Base-by-base conservation (phyloP, 2,113 vertebrate species). In the Callocephalon fimbriatum region DNA sequence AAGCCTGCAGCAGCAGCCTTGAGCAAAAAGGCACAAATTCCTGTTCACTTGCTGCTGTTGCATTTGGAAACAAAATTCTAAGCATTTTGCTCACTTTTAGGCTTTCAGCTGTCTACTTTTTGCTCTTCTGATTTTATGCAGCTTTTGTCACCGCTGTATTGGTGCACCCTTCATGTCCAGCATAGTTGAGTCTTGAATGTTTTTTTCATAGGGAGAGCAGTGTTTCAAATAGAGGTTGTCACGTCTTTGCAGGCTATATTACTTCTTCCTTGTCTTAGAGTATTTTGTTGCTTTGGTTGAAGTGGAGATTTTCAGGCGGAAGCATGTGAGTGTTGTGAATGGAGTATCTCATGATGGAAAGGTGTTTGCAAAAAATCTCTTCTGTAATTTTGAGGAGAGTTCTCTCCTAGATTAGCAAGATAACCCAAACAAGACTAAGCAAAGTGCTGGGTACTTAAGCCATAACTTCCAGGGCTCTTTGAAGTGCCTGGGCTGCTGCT, bases 271-370 rank as follows among this genome's bases (percentile, higher is more conserved):
- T 73, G 70, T 45, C 15, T 83, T n/a, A 48, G 37, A 77, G 10
- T 74, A 20, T 67, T 82, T 72, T 31, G 18, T 76, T 88, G 2
- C 50, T 74, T 68, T 80, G 16, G 26, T 48, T 74, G 23, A 80
- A 38, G 25, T 26, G 40, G n/a, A 4, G 9, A 12, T 85, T 88
- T 91, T 85, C 21, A 42, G 31, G 53, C 2, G 3, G 62, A 61
- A 72, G 26, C 0, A 0, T 42, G 23, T 23, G 1, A 78, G 9
- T 68, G 5, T 61, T 76, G 47, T 63, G 42, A 74, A 67, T 42
- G 42, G 40, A 19, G 51, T 75, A 75, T 65, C 66, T 86, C 10
- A 2, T n/a, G 38, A 48, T 4, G 5, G 51, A 44, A 89, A 75
- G 21, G 15, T 26, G 40, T 75, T 88, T 82, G 91, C 66, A 62